Percentiles rank a stretch among this genome's conserved stretches.
Evolutionary conservation across 2,113 vertebrate species (phyloP).

Genomic region (Myocastor coypus): DNA sequence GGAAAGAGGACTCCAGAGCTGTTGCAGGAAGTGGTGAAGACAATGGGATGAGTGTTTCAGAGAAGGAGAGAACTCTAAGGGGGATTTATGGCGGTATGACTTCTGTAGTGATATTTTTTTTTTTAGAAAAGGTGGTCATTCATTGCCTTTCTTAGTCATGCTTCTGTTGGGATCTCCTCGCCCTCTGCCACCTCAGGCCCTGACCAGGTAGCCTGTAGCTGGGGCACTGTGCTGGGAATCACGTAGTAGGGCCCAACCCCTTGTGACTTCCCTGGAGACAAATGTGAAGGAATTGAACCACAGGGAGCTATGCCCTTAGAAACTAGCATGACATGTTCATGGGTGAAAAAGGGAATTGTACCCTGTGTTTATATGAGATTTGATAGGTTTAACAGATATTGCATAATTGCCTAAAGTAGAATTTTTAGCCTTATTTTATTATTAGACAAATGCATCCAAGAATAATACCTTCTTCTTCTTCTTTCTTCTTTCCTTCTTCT

Average conservation of each 20-base stretch:
- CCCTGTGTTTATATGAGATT: neutral
- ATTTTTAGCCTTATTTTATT: neutral
- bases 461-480: neutral
- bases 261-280: neutral
- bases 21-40: neutral
- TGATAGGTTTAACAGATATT: neutral
- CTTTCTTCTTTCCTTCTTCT: no score
- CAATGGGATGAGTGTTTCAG: neutral
- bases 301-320: neutral
- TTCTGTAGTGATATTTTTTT: neutral
- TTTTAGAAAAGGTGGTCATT: neutral
- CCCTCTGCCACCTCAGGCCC: neutral
- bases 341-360: neutral
- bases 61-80: neutral
- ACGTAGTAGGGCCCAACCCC: neutral
- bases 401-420: neutral
- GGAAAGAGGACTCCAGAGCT: neutral
- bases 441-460: neutral
- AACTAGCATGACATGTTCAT: neutral
- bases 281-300: neutral
- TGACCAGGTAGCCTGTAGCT: neutral
- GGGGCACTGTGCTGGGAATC: neutral
- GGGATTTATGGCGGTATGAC: neutral
- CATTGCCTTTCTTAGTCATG: neutral
- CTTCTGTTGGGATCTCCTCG: rapidly evolving